Base-by-base conservation (phyloP, 1,140 invertebrate genomes). In the Ceratoteleas bidentatus region DNA sequence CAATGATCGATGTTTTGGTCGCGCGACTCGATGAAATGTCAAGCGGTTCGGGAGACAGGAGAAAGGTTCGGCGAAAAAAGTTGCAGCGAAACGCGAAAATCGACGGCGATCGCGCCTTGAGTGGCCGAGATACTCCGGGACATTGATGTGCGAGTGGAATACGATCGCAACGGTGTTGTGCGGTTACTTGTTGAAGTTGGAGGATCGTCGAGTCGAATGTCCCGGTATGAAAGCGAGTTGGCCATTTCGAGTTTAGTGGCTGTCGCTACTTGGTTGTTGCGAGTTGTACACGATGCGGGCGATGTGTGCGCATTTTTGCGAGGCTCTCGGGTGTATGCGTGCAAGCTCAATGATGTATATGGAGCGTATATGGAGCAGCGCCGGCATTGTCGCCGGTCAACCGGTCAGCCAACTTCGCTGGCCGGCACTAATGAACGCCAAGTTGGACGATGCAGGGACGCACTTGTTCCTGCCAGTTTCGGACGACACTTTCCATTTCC, bases 161-260 rank as follows among this genome's bases (percentile, higher is more conserved):
- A 72, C 62, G 69, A 65, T 74, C 64, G 40, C 38, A 58, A 58
- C 54, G 56, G 61, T 65, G 68, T 83, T 73, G 65, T 68, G 75
- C 32, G 72, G 75, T 79, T 75, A 75, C 64, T 73, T 75, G 73
- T 82, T 77, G 66, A 81, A 75, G 70, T 81, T 75, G 65, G 78
- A 76, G 66, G 66, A 76, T 70, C 62, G 57, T 85, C 74, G 84
- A 78, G 82, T 85, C 70, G 82, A 84, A 87, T 85, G 82, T 85
- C 73, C 76, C 72, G 52, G 74, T 62, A 84, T 84, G 85, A 84
- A 82, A 82, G 84, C 47, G 83, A 86, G 86, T 87, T 88, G 81
- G 85, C 85, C 80, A 86, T 90, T 88, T 88, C 82, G 85, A 88
- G 85, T 89, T 90, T 86, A 87, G 87, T 83, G 84, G 85, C 75